Percentiles rank a stretch among this genome's conserved stretches.
These are phyloP conservation scores for Riptortus pedestris DNA, from an alignment of 1,140 invertebrate species.

Conservation along the genomic window DNA sequence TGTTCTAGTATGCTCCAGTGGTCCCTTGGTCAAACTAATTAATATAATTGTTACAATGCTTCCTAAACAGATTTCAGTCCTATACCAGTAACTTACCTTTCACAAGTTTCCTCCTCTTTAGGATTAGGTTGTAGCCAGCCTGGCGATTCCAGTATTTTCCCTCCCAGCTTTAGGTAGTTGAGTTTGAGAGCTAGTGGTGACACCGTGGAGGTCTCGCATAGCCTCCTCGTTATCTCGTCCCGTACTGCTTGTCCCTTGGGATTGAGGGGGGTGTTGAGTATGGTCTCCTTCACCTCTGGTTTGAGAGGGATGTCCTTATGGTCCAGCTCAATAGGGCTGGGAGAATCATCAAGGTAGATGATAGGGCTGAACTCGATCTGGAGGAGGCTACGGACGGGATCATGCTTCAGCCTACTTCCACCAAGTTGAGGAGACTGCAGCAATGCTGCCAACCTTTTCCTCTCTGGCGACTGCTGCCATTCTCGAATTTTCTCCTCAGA, in stretches of 20 bases:
- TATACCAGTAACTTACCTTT: no score
- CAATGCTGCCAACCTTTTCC: slow-evolving; percentile 13
- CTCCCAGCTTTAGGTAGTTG: slow-evolving; percentile 26
- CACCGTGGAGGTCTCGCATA: slow-evolving; percentile 18
- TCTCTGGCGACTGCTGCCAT: neutral
- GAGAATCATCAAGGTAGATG: neutral
- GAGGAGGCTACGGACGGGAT: slow-evolving; percentile 22
- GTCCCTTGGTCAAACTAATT: no score
- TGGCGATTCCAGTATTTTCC: slow-evolving; percentile 2
- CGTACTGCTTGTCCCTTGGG: neutral
- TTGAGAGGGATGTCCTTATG: slow-evolving; percentile 31
- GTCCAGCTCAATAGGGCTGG: slow-evolving; percentile 30
- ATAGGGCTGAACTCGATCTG: slow-evolving; percentile 33
- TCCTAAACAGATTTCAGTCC: no score
- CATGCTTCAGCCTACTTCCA: slow-evolving; percentile 17
- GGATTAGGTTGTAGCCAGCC: no score
- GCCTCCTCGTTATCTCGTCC: slow-evolving; percentile 7
- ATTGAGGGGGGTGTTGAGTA: slow-evolving; percentile 22
- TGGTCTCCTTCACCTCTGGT: slow-evolving; percentile 23
- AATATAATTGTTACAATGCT: no score
- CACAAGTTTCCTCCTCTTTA: neutral
- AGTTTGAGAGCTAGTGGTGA: slow-evolving; percentile 31
- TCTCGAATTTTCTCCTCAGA: slow-evolving; percentile 2
- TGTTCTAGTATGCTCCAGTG: no score
- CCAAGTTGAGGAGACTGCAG: neutral